Conservation (phyloP, 2,113 vertebrate genomes). For the Redunca redunca region DNA sequence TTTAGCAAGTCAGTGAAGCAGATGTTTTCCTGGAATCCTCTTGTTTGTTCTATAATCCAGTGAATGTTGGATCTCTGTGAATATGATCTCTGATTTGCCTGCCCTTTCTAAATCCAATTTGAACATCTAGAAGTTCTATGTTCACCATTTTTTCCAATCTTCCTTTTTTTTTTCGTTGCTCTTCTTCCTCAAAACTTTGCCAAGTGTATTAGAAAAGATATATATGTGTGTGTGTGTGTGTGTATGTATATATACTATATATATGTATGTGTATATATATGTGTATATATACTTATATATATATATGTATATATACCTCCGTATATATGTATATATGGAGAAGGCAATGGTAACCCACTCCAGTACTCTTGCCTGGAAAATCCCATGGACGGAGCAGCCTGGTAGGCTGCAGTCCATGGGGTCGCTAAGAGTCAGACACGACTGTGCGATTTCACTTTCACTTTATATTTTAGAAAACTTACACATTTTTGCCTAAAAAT, state of each 20-base stretch:
- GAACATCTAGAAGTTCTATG: not conserved
- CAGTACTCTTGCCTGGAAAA: too few species aligned
- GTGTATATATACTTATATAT: too few species aligned
- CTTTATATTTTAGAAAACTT: not conserved
- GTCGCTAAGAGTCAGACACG: too few species aligned
- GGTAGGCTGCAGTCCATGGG: too few species aligned
- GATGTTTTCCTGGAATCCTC: not conserved
- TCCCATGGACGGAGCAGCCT: too few species aligned
- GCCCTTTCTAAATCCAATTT: not conserved
- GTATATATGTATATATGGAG: too few species aligned
- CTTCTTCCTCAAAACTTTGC: not conserved
- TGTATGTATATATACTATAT: too few species aligned
- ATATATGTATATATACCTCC: too few species aligned
- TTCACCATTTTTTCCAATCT: not conserved
- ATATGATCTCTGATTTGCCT: not conserved
- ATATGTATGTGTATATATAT: too few species aligned
- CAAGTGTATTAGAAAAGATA: not conserved
- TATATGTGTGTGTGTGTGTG: too few species aligned
- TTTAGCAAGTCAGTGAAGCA: not conserved
- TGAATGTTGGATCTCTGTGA: not conserved
- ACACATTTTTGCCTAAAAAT: not conserved
- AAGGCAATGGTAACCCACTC: too few species aligned
- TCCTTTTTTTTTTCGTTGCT: not conserved
- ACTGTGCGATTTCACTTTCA: too few species aligned
- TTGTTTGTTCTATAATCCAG: not conserved